These are phyloP conservation scores for Corythaixoides concolor DNA, from an alignment of 2,113 vertebrate species.

Conservation along the genomic window DNA sequence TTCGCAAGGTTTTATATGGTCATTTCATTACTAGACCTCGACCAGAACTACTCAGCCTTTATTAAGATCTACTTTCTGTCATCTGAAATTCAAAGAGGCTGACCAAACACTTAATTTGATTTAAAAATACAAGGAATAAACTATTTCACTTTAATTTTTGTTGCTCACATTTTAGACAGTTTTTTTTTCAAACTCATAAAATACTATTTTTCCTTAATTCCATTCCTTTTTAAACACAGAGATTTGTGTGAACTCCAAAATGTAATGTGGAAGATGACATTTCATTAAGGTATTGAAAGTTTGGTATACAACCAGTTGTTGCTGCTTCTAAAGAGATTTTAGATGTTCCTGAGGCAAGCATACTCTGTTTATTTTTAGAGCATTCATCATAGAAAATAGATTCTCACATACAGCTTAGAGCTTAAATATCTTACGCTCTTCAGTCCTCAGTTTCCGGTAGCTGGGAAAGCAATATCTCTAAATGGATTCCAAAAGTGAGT, in stretches of 20 bases:
- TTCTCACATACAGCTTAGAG: neutral
- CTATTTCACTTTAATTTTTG: neutral
- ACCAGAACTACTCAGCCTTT: neutral
- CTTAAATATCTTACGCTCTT: neutral
- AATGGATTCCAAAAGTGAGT: neutral
- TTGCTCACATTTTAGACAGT: neutral
- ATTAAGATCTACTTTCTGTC: neutral
- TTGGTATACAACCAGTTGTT: neutral
- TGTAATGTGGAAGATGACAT: neutral
- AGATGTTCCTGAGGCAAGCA: neutral
- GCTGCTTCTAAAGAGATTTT: neutral
- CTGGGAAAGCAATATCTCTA: neutral
- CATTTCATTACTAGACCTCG: neutral
- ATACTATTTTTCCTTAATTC: neutral
- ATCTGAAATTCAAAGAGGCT: neutral
- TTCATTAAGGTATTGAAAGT: neutral
- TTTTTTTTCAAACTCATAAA: neutral
- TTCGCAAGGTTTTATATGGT: neutral
- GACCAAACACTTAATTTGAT: neutral
- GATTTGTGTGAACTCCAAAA: neutral
- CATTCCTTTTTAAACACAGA: neutral
- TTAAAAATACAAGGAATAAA: neutral
- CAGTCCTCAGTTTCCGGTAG: neutral
- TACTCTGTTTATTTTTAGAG: slow-evolving; percentile 1
- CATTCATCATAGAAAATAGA: neutral